These are phyloP conservation scores for Austrolebias charrua DNA, from an alignment of 2,797 vertebrate species.

Conservation along the genomic window DNA sequence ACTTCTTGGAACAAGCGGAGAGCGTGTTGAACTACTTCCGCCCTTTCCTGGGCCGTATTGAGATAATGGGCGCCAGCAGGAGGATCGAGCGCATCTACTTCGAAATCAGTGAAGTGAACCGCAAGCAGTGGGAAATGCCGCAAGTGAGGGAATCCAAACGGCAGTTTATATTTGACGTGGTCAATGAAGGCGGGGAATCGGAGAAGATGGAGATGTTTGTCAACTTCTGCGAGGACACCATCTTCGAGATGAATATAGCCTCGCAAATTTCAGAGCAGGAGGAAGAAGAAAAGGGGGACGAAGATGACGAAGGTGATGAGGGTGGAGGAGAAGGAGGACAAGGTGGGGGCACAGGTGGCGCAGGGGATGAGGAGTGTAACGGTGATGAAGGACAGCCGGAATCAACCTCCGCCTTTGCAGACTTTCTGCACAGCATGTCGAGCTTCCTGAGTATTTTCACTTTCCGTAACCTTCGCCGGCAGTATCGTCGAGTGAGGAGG, in stretches of 20 bases:
- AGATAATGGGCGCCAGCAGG: conserved; percentile 95
- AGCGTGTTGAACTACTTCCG: conserved; percentile 95
- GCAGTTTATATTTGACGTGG: conserved; percentile 98
- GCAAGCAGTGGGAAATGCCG: conserved; percentile 97
- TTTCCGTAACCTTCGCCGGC: conserved; percentile 84
- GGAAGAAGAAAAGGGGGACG: conserved; percentile 82
- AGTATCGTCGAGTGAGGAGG: conserved; percentile 81
- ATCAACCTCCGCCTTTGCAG: conserved; percentile 83
- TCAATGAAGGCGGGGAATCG: conserved; percentile 93
- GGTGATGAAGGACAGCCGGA: conserved; percentile 71
- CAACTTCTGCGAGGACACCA: conserved; percentile 98
- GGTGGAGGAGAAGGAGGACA: conserved; percentile 57
- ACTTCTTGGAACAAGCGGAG: conserved; percentile 89
- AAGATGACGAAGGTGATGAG: conserved; percentile 77
- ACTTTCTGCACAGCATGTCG: conserved; percentile 78
- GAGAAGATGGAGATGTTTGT: conserved; percentile 99
- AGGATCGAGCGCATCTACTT: conserved; percentile 97
- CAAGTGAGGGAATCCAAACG: conserved; percentile 96
- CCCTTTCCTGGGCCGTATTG: conserved; percentile 91
- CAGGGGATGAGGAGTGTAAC: conserved; percentile 76
- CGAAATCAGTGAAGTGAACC: conserved; percentile 95
- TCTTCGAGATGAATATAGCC: conserved; percentile 99
- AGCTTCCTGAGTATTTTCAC: conserved; percentile 80
- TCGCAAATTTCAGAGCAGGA: conserved; percentile 93
- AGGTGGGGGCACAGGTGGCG: conserved; percentile 48